These are phyloP conservation scores for Lysiphlebus fabarum DNA, from an alignment of 1,140 invertebrate genomes.

Conservation along the genomic window DNA sequence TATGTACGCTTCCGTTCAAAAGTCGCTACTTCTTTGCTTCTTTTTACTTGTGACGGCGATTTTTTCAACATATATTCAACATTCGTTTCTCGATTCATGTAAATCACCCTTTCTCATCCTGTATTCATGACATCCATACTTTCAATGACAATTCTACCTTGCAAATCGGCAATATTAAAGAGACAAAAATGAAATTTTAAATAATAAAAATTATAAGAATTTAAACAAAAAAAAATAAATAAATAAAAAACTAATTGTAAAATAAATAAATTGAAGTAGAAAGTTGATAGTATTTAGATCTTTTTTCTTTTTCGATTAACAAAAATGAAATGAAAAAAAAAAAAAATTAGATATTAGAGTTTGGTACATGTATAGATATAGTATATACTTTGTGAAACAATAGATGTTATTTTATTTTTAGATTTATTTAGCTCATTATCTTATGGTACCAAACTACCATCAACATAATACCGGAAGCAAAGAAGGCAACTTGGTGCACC, in stretches of 20 bases:
- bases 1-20: too few relatives aligned
- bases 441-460: slow-evolving; percentile 1
- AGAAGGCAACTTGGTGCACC: slow-evolving; percentile 20
- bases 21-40: neutral
- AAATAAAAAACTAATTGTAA: neutral
- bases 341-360: too few relatives aligned
- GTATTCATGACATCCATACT: slow-evolving; percentile 23
- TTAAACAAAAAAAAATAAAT: slow-evolving; percentile 7
- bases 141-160: neutral
- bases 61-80: slow-evolving; percentile 20
- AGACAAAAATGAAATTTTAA: neutral
- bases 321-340: too few relatives aligned
- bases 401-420: neutral
- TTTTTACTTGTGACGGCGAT: neutral
- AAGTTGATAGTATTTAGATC: too few relatives aligned
- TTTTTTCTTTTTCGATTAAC: too few relatives aligned
- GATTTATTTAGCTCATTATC: slow-evolving; percentile 20
- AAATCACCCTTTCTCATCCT: slow-evolving; percentile 19
- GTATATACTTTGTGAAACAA: too few relatives aligned
- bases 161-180: neutral
- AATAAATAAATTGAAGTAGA: neutral
- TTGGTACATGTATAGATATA: too few relatives aligned
- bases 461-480: slow-evolving; percentile 19
- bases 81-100: slow-evolving; percentile 29
- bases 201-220: neutral